Base-by-base conservation (phyloP, 2,888 invertebrate species). In the Neoaliturus tenellus region DNA sequence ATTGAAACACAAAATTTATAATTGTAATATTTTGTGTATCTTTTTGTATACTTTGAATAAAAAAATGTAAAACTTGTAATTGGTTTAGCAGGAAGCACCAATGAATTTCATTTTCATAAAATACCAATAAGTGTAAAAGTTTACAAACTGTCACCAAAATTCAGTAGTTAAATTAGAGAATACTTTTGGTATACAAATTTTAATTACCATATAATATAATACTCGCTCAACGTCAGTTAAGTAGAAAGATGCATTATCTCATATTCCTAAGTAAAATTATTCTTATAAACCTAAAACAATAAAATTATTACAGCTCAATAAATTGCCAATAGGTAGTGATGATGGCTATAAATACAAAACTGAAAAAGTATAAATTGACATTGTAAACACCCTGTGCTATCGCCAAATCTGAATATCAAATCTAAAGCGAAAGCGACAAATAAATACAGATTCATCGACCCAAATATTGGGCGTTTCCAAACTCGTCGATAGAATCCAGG, bases 331-430 rank as follows among this genome's bases (percentile, higher is more conserved):
- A 44, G 14, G 10, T 12, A 8, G 39, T 12, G 44, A 44, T 17
- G 17, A 28, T 5, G 10, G 25, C 62, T 28, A 14, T 14, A 62
- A 28, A 3, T 28, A 62, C 31, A 14, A 62, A 28, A 62, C 28
- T 28, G 14, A 20, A 8, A 14, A 62, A 62, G 1, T 20, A 67
- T 67, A 71, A 71, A 23, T 20, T 4, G n/a, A 5, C n/a, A 25
- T 44, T 78, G 78, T 78, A 78, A 55, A 78, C 78, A 78, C 55
- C 78, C 55, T 48, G 48, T 33, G 78, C 78, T 55, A 31, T 78
- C 78, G 78, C 78, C 48, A 78, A 78, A 78, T 78, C 78, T 78
- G 78, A 78, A 78, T 78, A 78, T 78, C 78, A 78, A 78, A 78
- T 78, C 78, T 35, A 35, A 78, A 78, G 78, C 78, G 78, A 78